phyloP scores from a whole-genome alignment of 2,888 invertebrate genomes.

The Tromatobia lineatoria region DNA sequence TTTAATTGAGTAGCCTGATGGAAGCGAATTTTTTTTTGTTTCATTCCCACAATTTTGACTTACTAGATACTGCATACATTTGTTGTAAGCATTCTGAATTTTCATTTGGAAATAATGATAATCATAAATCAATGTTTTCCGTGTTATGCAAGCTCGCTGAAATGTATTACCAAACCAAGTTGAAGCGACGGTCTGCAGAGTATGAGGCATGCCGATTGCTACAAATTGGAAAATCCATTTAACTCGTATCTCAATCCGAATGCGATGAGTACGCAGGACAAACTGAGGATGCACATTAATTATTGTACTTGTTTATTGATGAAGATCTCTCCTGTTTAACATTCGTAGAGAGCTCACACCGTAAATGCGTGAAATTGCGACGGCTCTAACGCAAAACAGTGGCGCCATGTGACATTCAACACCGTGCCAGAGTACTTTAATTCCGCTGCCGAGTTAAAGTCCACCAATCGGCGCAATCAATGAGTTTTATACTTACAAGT shows the following conservation, averaged over 20 bases:
- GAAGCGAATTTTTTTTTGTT: background rate
- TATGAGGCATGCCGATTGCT: conserved; percentile 43
- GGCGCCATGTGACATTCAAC: too few species aligned
- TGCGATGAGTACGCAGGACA: conserved; percentile 20
- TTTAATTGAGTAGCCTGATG: background rate
- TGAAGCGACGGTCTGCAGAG: background rate
- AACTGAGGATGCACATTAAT: conserved; percentile 45
- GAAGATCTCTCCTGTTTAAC: too few species aligned
- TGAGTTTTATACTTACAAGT: too few species aligned
- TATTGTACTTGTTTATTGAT: too few species aligned
- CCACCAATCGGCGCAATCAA: too few species aligned
- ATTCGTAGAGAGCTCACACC: too few species aligned
- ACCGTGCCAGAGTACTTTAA: too few species aligned
- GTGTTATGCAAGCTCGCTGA: conserved; percentile 1
- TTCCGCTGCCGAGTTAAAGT: too few species aligned
- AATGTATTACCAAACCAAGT: conserved; percentile 5
- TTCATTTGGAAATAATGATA: background rate
- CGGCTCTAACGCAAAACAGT: too few species aligned
- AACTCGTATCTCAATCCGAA: conserved; percentile 40
- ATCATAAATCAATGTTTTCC: background rate
- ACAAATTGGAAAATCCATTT: conserved; percentile 65
- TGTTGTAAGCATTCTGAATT: background rate
- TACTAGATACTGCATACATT: background rate
- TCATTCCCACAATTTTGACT: background rate
- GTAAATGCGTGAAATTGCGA: too few species aligned